Evolutionary conservation across 1,140 invertebrate genomes (phyloP), one percentile per base, ranked within the genome.

Genomic region (Leptinotarsa texana): DNA sequence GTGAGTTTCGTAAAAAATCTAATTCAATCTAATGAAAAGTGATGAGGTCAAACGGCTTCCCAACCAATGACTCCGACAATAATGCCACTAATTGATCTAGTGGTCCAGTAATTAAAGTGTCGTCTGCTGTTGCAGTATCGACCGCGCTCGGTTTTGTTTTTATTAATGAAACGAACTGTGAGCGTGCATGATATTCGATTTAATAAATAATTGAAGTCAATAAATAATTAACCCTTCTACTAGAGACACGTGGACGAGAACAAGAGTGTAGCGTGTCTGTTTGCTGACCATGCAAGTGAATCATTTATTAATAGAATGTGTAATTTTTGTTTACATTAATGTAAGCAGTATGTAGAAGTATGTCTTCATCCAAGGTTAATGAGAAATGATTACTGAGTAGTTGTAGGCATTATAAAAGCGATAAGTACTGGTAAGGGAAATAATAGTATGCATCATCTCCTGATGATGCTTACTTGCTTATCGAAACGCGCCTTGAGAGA

Each of bases 191-290:
- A 67, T 67, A 67, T 27, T 67, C 18, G 24, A 67, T 18, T 67
- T 27, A 67, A 67, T 67, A 67, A 57, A 57, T 57, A 57, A 57
- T 57, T 57, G 51, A 18, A 17, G 51, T 57, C 51, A 57, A 57
- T 57, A 57, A 57, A 24, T 42, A 67, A 67, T 67, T 67, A 42
- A 67, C 65, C 65, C 65, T 67, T 57, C 42, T 67, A 67, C 65
- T 67, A 67, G 65, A 67, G 65, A 67, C 65, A 67, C 65, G 65
- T 67, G 65, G 18, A 57, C 51, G 51, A 15, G 15, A 57, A 57
- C 65, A 33, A 22, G 24, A 42, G 24, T 24, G 24, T 42, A 27
- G 18, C 65, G 24, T 33, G 63, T 65, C 24, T 17, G 57, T 63
- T 27, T 66, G 42, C 15, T 67, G 13, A 67, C 65, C 65, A 67